Evolutionary conservation across 2,797 vertebrate species (phyloP).

Genomic region (Dermochelys coriacea): DNA sequence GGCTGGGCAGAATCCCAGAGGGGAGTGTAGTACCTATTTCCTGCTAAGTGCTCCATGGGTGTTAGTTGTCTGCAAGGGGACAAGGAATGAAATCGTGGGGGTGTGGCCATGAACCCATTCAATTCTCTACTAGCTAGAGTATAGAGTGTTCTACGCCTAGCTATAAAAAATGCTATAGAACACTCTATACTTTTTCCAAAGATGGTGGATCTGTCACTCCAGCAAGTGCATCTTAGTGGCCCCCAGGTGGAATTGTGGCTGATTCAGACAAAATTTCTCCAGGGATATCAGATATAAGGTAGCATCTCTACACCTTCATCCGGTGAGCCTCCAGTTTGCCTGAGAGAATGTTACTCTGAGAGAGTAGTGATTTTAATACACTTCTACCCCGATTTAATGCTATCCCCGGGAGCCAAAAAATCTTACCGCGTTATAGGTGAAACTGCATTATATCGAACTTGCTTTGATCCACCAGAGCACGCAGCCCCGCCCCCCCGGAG

Average conservation of each 20-base stretch:
- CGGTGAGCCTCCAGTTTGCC: too few relatives aligned
- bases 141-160: too few relatives aligned
- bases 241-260: neutral
- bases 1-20: fast-evolving
- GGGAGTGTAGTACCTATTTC: neutral
- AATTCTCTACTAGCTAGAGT: neutral
- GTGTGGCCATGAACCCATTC: neutral
- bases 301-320: neutral
- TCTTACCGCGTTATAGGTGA: too few relatives aligned
- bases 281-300: neutral
- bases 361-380: neutral
- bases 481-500: too few relatives aligned
- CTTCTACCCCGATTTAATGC: too few relatives aligned
- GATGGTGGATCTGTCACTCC: neutral
- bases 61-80: neutral
- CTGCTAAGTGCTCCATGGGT: neutral
- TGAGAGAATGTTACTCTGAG: neutral
- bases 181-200: neutral
- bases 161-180: neutral
- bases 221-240: neutral
- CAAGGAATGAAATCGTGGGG: neutral
- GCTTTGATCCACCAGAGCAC: too few relatives aligned
- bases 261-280: neutral
- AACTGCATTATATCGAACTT: too few relatives aligned
- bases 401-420: too few relatives aligned